These are phyloP conservation scores for Peromyscus maniculatus DNA, from an alignment of 2,113 vertebrate species.

Conservation along the genomic window DNA sequence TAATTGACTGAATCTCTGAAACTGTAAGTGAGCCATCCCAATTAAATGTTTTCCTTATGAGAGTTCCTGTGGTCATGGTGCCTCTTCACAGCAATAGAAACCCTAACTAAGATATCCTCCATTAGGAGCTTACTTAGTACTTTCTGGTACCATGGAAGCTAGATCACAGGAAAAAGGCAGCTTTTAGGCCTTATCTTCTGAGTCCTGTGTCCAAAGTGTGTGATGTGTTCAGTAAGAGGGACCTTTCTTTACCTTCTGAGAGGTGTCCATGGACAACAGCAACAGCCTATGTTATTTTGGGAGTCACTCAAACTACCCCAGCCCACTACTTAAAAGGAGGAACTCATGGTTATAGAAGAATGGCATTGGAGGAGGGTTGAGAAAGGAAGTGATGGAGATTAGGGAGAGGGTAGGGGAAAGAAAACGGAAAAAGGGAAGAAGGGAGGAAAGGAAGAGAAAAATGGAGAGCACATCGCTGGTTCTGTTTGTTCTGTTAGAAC, in stretches of 20 bases:
- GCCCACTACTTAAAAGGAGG: not conserved
- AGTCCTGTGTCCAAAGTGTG: not conserved
- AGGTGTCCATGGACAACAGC: not conserved
- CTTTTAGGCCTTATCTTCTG: not conserved
- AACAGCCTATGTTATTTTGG: not conserved
- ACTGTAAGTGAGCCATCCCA: not conserved
- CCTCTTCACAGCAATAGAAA: not conserved
- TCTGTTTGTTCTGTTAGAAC: not conserved
- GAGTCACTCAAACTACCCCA: not conserved
- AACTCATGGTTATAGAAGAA: not conserved
- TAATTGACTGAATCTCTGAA: not conserved
- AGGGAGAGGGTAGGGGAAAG: no score
- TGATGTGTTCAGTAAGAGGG: not conserved
- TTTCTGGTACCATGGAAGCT: not conserved
- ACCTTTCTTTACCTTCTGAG: not conserved
- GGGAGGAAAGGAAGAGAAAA: rapidly evolving
- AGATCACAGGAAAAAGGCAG: not conserved
- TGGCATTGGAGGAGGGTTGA: not conserved
- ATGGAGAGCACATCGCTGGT: not conserved
- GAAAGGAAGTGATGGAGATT: not conserved
- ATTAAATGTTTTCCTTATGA: not conserved
- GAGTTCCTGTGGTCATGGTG: not conserved
- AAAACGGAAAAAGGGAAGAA: no score
- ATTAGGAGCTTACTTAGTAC: not conserved
- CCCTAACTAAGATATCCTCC: not conserved